Evolutionary conservation across 2,797 vertebrate species (phyloP), one percentile per base, ranked within the genome.

Genomic region (Alca torda): DNA sequence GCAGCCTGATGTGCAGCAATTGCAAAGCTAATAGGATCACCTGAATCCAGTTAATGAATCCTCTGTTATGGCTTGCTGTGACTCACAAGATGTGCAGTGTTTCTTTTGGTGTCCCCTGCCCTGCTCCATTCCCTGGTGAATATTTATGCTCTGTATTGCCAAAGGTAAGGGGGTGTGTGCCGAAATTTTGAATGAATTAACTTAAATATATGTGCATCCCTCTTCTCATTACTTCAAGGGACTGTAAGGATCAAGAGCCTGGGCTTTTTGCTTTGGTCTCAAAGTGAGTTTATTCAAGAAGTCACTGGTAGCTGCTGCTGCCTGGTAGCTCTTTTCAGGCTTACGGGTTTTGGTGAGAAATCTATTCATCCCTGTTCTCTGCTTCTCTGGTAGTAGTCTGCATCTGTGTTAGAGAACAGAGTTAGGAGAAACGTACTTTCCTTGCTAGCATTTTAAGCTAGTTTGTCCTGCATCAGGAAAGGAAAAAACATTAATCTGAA

Each of bases 31-130:
- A 97, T 96, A 91, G 84, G 92, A 95, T 95, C 94, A 95, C 95
- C 96, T 96, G 96, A 95, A 93, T 95, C 95, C 76, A 94, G 88
- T 92, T 96, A 96, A 97, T 97, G 95, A 95, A 89, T 97, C 87
- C 79, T 94, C 86, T 97, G 80, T 75, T 85, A 63, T 10, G 45
- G 87, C 83, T 94, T 91, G 83, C 82, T 81, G 72, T 96, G 93
- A 95, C 91, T 95, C 97, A 92, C 43, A 67, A 93, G 45, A 85
- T 87, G 61, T 61, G 43, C 41, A 92, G 77, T 91, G 79, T 90
- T 91, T 90, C 59, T 90, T 84, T 86, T 92, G 63, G 82, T 89
- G 91, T 95, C 76, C 80, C 79, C 70, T 75, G 90, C 67, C 64
- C 54, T 87, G 57, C 53, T 93, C 96, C 59, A 68, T 93, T 90